Base-by-base conservation (phyloP, 2,113 vertebrate species). In the Tringa solitaria region DNA sequence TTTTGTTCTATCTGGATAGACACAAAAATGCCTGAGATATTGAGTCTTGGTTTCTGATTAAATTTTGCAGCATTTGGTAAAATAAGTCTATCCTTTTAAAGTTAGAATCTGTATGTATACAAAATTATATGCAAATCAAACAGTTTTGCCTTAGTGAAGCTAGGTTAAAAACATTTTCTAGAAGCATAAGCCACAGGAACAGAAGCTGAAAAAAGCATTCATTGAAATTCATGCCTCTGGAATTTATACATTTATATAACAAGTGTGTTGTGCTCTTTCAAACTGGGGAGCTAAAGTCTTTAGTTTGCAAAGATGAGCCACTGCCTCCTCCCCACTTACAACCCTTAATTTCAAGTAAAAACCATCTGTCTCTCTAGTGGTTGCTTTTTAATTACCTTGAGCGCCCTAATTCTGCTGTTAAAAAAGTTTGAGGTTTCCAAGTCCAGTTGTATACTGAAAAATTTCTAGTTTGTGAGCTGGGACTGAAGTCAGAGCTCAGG, bases 331-430 rank as follows among this genome's bases (percentile, higher is more conserved):
- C 22, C 10, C 6, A 6, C 61, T 87, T 79, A 43, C 27, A 76
- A 63, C 20, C 32, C 50, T 30, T 74, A 64, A 54, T 87, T 96
- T 87, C 61, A 72, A 48, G 53, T 74, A 50, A 79, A 73, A 79
- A 15, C 6, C 26, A 43, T 72, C 39, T 81, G 21, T 79, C 73
- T 87, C 33, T 35, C 39, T 77, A 51, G 24, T 54, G 35, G 39
- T 82, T 91, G 68, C 69, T 48, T 85, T 95, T 94, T 96, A 95
- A 95, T 95, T 96, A 94, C 73, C 81, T 50, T 90, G 60, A 88
- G 69, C 80, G 12, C 27, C 64, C 46, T 95, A 77, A 93, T 94
- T 93, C 80, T 89, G 37, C 43, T 48, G 12, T 91, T 95, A 39
- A 90, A 88, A 73, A 86, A 60, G 45, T 53, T 81, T 64, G 46